phyloP scores from a whole-genome alignment of 2,797 vertebrate genomes.

The Muscicapa striata region DNA sequence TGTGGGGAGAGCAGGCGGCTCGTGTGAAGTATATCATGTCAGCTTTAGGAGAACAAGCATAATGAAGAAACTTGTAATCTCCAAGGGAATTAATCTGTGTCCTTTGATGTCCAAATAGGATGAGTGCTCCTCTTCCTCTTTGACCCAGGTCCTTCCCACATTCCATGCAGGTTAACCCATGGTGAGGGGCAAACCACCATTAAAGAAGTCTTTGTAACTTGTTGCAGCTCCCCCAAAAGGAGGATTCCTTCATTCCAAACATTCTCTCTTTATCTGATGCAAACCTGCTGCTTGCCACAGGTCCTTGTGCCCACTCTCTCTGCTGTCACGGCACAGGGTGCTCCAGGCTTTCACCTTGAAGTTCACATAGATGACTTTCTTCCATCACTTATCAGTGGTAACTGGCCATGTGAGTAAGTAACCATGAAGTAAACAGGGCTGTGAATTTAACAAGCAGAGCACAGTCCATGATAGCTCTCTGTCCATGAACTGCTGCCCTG shows the following conservation, averaged over 20 bases:
- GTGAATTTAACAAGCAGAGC: not conserved
- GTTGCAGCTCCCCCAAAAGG: not conserved
- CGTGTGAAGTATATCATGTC: not conserved
- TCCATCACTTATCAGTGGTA: not conserved
- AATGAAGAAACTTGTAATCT: not conserved
- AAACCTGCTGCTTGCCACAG: not conserved
- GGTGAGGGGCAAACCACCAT: not conserved
- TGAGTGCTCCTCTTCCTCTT: not conserved
- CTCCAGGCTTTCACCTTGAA: not conserved
- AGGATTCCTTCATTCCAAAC: not conserved
- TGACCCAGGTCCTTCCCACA: not conserved
- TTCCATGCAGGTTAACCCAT: not conserved
- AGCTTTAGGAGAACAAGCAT: not conserved
- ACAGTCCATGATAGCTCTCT: not conserved
- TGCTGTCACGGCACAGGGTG: not conserved
- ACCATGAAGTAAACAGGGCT: not conserved
- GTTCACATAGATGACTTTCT: not conserved
- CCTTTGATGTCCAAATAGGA: not conserved
- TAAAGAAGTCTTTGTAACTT: not conserved
- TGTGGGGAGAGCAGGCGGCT: not conserved
- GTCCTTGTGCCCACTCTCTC: not conserved
- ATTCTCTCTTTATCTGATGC: not conserved
- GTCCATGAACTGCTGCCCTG: not conserved
- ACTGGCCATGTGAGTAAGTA: not conserved
- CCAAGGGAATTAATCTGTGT: not conserved